Conservation (phyloP, 2,888 invertebrate genomes). For the Pyrrhosoma nymphula region DNA sequence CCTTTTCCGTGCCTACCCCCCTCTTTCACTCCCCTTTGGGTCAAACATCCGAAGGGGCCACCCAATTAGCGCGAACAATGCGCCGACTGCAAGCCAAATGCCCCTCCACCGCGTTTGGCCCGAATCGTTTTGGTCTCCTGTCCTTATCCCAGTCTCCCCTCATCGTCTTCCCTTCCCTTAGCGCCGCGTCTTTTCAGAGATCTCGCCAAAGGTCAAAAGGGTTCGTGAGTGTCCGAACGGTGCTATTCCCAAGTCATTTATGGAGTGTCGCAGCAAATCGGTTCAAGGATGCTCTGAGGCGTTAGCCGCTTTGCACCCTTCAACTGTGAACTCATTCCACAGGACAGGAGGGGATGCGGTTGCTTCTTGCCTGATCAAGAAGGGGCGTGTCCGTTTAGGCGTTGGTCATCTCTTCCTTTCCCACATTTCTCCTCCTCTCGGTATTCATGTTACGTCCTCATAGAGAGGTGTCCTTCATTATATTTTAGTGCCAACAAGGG, state of each 20-base stretch:
- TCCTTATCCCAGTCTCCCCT: background rate
- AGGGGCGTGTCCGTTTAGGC: background rate
- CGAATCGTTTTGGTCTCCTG: background rate
- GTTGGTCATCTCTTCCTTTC: background rate
- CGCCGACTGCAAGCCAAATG: background rate
- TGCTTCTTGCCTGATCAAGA: background rate
- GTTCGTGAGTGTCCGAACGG: background rate
- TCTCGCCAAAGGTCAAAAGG: background rate
- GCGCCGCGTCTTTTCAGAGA: no score
- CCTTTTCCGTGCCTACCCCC: background rate
- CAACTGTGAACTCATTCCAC: background rate
- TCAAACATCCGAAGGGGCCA: background rate
- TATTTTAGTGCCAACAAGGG: background rate
- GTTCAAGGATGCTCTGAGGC: background rate
- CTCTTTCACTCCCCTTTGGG: background rate
- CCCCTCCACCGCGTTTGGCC: background rate
- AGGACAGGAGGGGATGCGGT: background rate
- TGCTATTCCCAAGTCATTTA: background rate
- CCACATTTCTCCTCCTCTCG: background rate
- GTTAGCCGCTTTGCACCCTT: background rate
- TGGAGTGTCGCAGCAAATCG: background rate
- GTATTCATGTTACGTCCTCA: background rate
- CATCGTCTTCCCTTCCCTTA: background rate
- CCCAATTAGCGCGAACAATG: background rate
- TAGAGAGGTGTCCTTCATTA: background rate